Evolutionary conservation across 2,113 vertebrate species (phyloP).

Genomic region (Notothenia coriiceps): DNA sequence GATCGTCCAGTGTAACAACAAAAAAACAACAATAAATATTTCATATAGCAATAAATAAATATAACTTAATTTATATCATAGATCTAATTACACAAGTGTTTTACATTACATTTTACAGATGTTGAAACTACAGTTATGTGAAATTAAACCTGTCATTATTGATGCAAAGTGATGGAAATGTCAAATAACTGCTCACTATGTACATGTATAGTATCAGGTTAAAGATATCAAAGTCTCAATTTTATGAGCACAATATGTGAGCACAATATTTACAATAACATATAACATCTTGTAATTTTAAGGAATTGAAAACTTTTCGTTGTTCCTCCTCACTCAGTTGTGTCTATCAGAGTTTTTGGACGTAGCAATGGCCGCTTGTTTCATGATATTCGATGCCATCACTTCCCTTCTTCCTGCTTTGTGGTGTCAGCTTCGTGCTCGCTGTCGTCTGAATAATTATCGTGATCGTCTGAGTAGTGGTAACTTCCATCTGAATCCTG

Average conservation of each 20-base stretch:
- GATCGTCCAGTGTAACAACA: neutral
- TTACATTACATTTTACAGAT: neutral
- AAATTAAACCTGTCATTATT: neutral
- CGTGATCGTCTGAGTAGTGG: slow-evolving; percentile 59
- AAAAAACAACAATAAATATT: neutral
- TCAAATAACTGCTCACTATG: neutral
- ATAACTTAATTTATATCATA: neutral
- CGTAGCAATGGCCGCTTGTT: neutral
- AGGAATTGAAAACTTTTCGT: neutral
- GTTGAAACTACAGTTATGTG: neutral
- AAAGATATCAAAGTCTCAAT: neutral
- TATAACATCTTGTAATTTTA: neutral
- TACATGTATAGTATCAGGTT: neutral
- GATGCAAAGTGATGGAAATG: neutral
- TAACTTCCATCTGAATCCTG: slow-evolving; percentile 49
- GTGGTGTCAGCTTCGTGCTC: slow-evolving; percentile 22
- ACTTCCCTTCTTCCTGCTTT: slow-evolving; percentile 27
- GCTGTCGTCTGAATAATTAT: slow-evolving; percentile 59
- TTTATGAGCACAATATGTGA: neutral
- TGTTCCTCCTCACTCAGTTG: neutral
- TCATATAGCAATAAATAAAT: neutral
- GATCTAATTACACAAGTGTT: neutral
- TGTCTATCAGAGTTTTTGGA: neutral
- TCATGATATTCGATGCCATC: slow-evolving; percentile 22
- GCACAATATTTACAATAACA: slow-evolving; percentile 3